A percentile compares a stretch with the other conserved stretches of the same genome.
These are phyloP conservation scores for Brenthis daphne DNA, from an alignment of 2,888 invertebrate genomes.

Conservation along the genomic window DNA sequence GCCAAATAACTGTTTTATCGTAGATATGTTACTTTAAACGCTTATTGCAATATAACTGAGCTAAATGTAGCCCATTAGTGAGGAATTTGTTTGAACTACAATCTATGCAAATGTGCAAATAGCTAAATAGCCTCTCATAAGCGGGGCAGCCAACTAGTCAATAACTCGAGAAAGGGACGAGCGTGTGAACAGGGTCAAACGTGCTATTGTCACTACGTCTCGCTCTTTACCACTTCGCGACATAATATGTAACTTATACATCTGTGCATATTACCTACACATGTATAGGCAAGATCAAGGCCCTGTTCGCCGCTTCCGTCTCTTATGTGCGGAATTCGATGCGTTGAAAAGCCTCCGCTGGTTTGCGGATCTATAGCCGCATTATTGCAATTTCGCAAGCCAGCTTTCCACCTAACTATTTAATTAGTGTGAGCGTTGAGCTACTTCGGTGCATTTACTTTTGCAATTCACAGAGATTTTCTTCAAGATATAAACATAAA, in stretches of 20 bases:
- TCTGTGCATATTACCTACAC: conserved; percentile 42
- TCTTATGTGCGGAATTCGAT: conserved; percentile 63
- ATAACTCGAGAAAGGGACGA: conserved; percentile 71
- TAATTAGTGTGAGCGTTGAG: conserved; percentile 40
- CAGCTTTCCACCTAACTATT: conserved; percentile 46
- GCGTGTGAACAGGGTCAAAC: conserved; percentile 76
- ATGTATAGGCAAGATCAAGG: conserved; percentile 69
- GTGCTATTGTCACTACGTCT: conserved; percentile 65
- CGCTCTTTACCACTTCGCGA: conserved; percentile 55
- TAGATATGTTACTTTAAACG: conserved; percentile 13
- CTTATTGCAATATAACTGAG: conserved; percentile 22
- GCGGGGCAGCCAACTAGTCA: conserved; percentile 63
- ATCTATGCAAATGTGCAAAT: conserved; percentile 53
- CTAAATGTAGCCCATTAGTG: conserved; percentile 27
- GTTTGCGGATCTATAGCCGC: conserved; percentile 52
- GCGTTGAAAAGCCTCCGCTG: conserved; percentile 51
- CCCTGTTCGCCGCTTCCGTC: conserved; percentile 68
- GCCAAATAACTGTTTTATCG: neutral
- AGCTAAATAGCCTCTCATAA: conserved; percentile 59
- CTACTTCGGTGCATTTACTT: conserved; percentile 25
- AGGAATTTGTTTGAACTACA: conserved; percentile 38
- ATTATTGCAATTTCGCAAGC: conserved; percentile 48
- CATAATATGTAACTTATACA: conserved; percentile 56
- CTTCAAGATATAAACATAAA: conserved; percentile 16
- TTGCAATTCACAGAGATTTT: conserved; percentile 14